Percentiles rank a stretch among this genome's conserved stretches.
These are phyloP conservation scores for Mormoops blainvillei DNA, from an alignment of 2,113 vertebrate genomes.

Conservation along the genomic window DNA sequence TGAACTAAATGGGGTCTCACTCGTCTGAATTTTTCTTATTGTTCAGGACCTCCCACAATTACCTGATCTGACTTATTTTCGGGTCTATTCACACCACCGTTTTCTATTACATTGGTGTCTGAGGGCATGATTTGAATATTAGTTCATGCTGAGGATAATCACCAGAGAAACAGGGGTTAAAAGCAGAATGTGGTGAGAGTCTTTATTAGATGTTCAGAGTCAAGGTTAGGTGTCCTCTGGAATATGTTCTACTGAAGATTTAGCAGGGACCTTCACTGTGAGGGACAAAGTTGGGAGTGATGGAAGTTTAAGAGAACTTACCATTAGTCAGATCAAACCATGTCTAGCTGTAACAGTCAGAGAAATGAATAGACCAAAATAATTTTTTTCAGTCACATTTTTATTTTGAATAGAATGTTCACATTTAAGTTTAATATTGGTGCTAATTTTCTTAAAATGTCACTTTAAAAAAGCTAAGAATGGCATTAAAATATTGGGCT, in stretches of 20 bases:
- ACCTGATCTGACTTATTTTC: neutral
- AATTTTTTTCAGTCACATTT: neutral
- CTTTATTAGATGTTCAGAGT: neutral
- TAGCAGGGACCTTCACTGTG: neutral
- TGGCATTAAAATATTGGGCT: neutral
- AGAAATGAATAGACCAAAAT: neutral
- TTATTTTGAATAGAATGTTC: neutral
- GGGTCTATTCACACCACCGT: neutral
- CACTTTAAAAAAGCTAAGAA: neutral
- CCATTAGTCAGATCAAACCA: neutral
- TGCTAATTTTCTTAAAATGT: neutral
- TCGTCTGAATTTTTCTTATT: neutral
- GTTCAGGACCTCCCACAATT: neutral
- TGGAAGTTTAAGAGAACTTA: neutral
- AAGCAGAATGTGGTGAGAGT: neutral
- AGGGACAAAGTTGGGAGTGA: neutral
- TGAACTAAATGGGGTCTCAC: neutral
- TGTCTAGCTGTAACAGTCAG: neutral
- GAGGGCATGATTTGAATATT: neutral
- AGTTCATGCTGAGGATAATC: neutral
- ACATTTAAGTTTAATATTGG: neutral
- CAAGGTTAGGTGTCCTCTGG: neutral
- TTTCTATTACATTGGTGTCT: neutral
- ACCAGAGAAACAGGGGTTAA: neutral
- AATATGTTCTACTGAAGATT: neutral